Conservation (phyloP, 2,113 vertebrate species). For the Aepyceros melampus region DNA sequence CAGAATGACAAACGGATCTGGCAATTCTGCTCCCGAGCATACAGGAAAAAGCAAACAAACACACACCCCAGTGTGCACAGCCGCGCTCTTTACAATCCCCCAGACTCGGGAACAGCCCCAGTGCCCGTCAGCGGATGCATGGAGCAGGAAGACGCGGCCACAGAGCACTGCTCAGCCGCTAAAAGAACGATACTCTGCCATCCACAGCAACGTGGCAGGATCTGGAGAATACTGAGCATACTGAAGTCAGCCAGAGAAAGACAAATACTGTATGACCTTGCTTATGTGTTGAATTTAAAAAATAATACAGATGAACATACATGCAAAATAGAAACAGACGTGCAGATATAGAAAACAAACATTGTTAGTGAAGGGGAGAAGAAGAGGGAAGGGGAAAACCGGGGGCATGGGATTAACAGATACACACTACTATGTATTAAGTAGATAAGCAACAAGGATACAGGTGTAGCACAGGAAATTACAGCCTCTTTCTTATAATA, state of each 20-base stretch:
- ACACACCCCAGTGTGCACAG: background rate
- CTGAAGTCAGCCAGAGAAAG: background rate
- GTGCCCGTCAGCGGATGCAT: background rate
- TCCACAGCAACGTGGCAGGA: background rate
- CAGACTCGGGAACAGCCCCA: background rate
- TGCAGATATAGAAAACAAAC: background rate
- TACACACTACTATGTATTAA: background rate
- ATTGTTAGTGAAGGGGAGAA: background rate
- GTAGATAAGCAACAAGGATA: background rate
- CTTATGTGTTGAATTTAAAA: background rate
- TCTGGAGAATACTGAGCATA: accelerated
- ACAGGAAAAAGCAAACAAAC: too few species aligned
- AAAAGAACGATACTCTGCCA: background rate
- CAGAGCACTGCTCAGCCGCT: accelerated
- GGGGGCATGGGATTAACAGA: background rate
- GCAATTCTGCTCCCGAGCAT: background rate
- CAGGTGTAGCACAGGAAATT: background rate
- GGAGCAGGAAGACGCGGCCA: accelerated
- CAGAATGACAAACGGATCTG: accelerated
- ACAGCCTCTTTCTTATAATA: background rate
- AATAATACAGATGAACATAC: accelerated
- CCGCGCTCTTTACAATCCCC: background rate
- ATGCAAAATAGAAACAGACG: background rate
- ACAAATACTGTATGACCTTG: too few species aligned
- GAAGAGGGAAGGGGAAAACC: background rate